Evolutionary conservation across 2,888 invertebrate species (phyloP), one percentile per base, ranked within the genome.

Genomic region (Imbricaverruca yamaguchii): DNA sequence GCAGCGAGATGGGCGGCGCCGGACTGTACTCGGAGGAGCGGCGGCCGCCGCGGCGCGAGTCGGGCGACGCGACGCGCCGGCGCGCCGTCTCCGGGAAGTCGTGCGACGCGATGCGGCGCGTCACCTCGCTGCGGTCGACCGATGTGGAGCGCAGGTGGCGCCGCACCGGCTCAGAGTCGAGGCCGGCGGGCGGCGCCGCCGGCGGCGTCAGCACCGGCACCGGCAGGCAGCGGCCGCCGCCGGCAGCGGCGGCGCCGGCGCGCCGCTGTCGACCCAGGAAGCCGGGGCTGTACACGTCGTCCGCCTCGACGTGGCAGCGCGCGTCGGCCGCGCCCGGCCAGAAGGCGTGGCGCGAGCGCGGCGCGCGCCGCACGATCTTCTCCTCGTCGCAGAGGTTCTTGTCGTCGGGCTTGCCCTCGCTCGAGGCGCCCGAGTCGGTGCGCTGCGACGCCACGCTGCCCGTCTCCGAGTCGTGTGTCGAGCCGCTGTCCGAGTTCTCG

Each of bases 371-470:
- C 53, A 69, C 39, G 1, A 69, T 69, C 69, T 69, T 69, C 39
- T 69, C 69, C 69, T 69, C 69, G 69, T 69, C 69, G 39, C 69
- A 69, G 53, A 69, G 69, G 69, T 69, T 69, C 53, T 69, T 69
- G 4, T 69, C 69, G 23, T 69, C 69, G 39, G 69, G 69, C 15
- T 69, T 69, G 15, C 69, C 74, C 79, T 57, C 79, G 79, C 79
- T 57, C 13, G 79, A 57, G 79, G 59, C 79, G 23, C 57, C 79
- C 79, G 79, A 56, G 57, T 79, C 79, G 79, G 57, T 59, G 79
- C 79, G 79, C 23, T 57, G 57, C 4, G 79, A 79, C 13, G 79
- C 79, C 25, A 79, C 57, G 59, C 79, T 79, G 23, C 79, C 79
- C 57, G 79, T 57, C 23, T 79, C 79, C n/a, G 79, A 79, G 25